Evolutionary conservation across 2,113 vertebrate genomes (phyloP), one percentile per base, ranked within the genome.

Genomic region (Anoplopoma fimbria): DNA sequence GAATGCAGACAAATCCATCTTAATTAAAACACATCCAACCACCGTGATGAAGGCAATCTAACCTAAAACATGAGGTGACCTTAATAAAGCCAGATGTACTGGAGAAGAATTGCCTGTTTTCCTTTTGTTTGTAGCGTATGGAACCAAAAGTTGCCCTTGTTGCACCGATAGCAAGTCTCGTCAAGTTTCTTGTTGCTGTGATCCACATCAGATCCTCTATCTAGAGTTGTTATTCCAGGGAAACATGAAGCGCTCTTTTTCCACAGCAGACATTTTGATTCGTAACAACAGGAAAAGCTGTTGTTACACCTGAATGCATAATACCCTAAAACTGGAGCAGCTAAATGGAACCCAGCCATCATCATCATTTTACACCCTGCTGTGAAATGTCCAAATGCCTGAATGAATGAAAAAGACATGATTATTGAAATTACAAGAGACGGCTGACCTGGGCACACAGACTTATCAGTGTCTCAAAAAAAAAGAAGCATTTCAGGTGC

Each of bases 151-250:
- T 29, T 36, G 29, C 45, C 25, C 25, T n/a, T 36, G 53, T 34
- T 42, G n/a, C 9, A 60, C 40, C 4, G 47, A n/a, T n/a, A n/a
- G 13, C n/a, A 25, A 57, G 27, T n/a, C n/a, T n/a, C n/a, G n/a
- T n/a, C n/a, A n/a, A 23, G 47, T 21, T 7, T 8, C 17, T 9
- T 7, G 47, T 51, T 40, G 45, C 14, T 2, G 38, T 70, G 70
- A 64, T 69, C 51, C 64, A 70, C 49, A 31, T 34, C 21, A 65
- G 17, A 23, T 65, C 33, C 14, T 70, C 58, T 51, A 58, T 79
- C 29, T 63, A 2, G 57, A 61, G 40, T 13, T 76, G 31, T 45
- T 45, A 47, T 72, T 61, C 51, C 4, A 34, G 9, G 4, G 40
- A 67, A 31, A 60, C 25, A 61, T 42, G 8, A 67, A 29, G 15